A percentile compares a stretch with the other conserved stretches of the same genome.
These are phyloP conservation scores for Steromphala cineraria DNA, from an alignment of 2,888 invertebrate species.

Conservation along the genomic window DNA sequence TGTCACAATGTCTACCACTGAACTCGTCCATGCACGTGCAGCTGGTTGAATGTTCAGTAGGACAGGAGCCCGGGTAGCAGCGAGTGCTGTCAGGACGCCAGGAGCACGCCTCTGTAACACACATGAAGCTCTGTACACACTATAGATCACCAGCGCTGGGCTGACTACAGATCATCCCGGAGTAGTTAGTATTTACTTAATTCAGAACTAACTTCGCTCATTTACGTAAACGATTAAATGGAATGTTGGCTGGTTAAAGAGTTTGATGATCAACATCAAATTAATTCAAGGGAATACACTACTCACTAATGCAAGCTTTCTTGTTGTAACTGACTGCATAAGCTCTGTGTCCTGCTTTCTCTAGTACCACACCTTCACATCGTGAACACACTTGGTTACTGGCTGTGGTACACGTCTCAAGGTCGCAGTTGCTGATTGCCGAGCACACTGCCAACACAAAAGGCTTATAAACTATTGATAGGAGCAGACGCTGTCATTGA, in stretches of 20 bases:
- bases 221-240: no score
- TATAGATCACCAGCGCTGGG: no score
- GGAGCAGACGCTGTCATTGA: no score
- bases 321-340: constrained; percentile 20
- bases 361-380: constrained; percentile 27
- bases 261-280: no score
- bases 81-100: constrained; percentile 37
- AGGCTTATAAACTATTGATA: not conserved
- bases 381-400: constrained; percentile 24
- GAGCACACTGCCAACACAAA: constrained; percentile 25
- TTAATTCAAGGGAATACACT: no score
- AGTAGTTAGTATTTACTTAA: no score
- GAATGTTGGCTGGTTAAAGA: no score
- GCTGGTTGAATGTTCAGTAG: constrained; percentile 12
- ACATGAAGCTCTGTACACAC: not conserved
- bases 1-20: constrained; percentile 30
- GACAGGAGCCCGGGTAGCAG: constrained; percentile 38
- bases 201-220: no score
- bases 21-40: constrained; percentile 31
- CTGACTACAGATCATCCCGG: no score
- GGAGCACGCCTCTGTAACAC: constrained; percentile 35
- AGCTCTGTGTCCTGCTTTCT: constrained; percentile 23
- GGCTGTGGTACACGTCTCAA: constrained; percentile 27
- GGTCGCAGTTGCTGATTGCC: constrained; percentile 31
- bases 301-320: constrained; percentile 30